phyloP scores from a whole-genome alignment of 2,113 vertebrate genomes.

The Galemys pyrenaicus region DNA sequence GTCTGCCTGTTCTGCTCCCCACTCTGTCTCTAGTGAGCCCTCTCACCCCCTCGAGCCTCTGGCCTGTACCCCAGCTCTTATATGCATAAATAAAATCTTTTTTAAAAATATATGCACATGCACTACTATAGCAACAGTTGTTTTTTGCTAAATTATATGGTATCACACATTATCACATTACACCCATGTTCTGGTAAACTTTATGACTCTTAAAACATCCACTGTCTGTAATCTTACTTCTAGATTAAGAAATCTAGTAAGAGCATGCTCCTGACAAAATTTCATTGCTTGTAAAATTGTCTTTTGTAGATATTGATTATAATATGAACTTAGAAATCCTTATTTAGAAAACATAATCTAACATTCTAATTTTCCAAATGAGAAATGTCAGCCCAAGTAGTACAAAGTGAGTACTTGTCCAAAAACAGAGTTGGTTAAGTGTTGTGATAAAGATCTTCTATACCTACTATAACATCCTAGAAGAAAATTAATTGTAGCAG shows the following conservation, averaged over 20 bases:
- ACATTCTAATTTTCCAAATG: constrained; percentile 14
- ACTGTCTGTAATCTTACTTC: background rate
- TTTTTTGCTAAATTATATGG: background rate
- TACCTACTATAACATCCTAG: too few species aligned
- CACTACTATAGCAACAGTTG: background rate
- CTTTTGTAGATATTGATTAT: background rate
- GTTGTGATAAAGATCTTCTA: background rate
- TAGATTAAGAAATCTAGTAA: background rate
- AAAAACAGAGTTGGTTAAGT: background rate
- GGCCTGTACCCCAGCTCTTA: too few species aligned
- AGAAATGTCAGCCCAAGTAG: background rate
- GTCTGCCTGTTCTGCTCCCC: too few species aligned
- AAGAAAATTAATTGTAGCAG: background rate
- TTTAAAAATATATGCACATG: background rate
- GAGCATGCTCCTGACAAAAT: background rate
- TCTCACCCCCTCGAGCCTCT: too few species aligned
- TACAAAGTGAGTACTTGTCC: background rate
- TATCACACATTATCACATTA: background rate
- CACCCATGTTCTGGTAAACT: background rate
- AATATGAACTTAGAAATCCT: background rate
- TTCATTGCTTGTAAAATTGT: background rate
- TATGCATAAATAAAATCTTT: too few species aligned
- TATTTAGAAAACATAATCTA: background rate
- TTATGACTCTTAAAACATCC: background rate
- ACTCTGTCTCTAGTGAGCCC: too few species aligned